Percentiles rank a stretch among this genome's conserved stretches.
phyloP scores from a whole-genome alignment of 2,888 invertebrate species.

The Cosmia pyralina region DNA sequence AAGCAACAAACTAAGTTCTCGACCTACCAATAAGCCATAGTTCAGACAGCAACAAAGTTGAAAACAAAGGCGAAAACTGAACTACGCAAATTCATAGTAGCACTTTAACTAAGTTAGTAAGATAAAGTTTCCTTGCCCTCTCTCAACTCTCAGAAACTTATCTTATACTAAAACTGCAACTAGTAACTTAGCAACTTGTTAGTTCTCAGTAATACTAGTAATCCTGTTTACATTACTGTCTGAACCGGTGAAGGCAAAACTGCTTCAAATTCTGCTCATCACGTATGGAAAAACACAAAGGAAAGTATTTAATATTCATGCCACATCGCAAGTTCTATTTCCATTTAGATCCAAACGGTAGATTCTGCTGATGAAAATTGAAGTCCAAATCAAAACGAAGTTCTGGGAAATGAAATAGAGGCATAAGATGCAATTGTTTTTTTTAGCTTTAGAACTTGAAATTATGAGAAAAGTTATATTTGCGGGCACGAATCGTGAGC shows the following conservation, averaged over 20 bases:
- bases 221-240: neutral
- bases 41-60: slow-evolving; percentile 2
- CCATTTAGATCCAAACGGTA: slow-evolving; percentile 41
- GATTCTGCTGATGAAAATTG: slow-evolving; percentile 40
- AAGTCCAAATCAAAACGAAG: slow-evolving; percentile 11
- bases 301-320: slow-evolving; percentile 36
- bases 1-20: neutral
- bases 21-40: neutral
- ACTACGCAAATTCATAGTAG: neutral
- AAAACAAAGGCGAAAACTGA: slow-evolving; percentile 3
- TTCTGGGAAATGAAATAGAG: slow-evolving; percentile 18
- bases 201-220: neutral
- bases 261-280: slow-evolving; percentile 8
- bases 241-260: neutral
- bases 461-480: neutral
- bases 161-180: slow-evolving; percentile 13
- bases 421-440: neutral
- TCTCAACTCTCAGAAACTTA: slow-evolving; percentile 5
- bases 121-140: neutral
- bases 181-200: neutral
- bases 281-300: slow-evolving; percentile 7
- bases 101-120: neutral
- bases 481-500: too few species aligned
- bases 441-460: neutral
- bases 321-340: slow-evolving; percentile 21